Conservation (phyloP, 2,113 vertebrate genomes). For the Murina feae region DNA sequence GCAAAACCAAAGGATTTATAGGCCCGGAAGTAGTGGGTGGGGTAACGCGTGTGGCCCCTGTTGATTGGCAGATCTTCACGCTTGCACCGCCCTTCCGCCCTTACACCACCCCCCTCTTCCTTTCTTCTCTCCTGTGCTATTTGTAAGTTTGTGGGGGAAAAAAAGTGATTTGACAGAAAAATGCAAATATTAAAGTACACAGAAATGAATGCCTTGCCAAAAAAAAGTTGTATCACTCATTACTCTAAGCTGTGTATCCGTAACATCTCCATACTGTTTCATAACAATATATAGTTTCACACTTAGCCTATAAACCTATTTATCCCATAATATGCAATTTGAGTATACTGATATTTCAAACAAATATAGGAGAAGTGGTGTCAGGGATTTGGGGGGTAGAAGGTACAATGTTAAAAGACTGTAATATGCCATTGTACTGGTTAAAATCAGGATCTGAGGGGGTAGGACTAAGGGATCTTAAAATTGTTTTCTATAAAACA, state of each 20-base stretch:
- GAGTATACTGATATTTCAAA: neutral
- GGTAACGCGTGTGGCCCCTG: too few species aligned
- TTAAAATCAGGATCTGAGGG: neutral
- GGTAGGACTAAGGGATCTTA: neutral
- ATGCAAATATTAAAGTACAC: neutral
- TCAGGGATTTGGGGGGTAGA: neutral
- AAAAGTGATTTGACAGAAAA: neutral
- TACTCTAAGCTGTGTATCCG: neutral
- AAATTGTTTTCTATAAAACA: neutral
- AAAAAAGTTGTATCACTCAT: neutral
- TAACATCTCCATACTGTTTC: neutral
- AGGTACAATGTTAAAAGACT: neutral
- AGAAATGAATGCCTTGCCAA: neutral
- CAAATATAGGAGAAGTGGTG: neutral
- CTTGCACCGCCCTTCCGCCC: too few species aligned
- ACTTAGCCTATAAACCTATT: neutral
- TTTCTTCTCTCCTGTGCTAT: neutral
- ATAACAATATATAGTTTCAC: neutral
- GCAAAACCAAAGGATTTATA: too few species aligned
- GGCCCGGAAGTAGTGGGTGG: too few species aligned
- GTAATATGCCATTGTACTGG: neutral
- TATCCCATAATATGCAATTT: neutral
- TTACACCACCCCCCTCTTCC: fast-evolving
- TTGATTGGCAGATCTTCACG: too few species aligned
- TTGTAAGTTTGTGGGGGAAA: neutral